Base-by-base conservation (phyloP, 1,140 invertebrate species). In the Pseudomyrmex flavicornis region DNA sequence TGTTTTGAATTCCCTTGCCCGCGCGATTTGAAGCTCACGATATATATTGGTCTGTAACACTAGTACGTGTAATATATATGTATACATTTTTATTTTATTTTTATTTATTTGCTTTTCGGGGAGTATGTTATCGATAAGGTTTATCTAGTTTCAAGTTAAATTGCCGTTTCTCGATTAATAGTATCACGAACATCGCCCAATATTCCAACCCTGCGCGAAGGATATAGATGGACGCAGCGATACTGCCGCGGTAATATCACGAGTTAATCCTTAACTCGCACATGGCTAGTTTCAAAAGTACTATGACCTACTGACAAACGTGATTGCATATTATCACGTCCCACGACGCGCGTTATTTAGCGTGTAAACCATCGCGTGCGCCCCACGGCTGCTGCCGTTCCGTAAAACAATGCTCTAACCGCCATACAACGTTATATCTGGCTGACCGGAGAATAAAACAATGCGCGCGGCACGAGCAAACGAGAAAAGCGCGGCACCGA, bases 401-500 rank as follows among this genome's bases (percentile, higher is more conserved):
- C n/a, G 56, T 35, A 50, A 80, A 80, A 80, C 76, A 70, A 70
- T 80, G 66, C 54, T 50, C 44, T 7, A 13, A 13, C 20, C 65
- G 17, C n/a, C 22, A 26, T 15, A 70, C 2, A 56, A 26, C 54
- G 66, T 62, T 70, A 80, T 61, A 35, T 35, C 35, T 5, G 35
- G 35, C 50, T 13, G 17, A 20, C 56, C 8, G 17, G 20, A 12
- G n/a, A 76, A 87, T 83, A 56, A 87, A 72, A 65, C 26, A 69
- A 82, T 85, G 66, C 58, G 15, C n/a, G 54, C 35, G n/a, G 7
- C 26, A 35, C 15, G 10, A 26, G 10, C 13, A 12, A 85, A 58
- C 46, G 52, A 70, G 61, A 20, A 10, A 56, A 61, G 63, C 61
- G 68, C 84, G 69, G 62, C 58, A 50, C 68, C 70, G 72, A 85